Evolutionary conservation across 2,888 invertebrate genomes (phyloP), one percentile per base, ranked within the genome.

Genomic region (Seladonia tumulorum): DNA sequence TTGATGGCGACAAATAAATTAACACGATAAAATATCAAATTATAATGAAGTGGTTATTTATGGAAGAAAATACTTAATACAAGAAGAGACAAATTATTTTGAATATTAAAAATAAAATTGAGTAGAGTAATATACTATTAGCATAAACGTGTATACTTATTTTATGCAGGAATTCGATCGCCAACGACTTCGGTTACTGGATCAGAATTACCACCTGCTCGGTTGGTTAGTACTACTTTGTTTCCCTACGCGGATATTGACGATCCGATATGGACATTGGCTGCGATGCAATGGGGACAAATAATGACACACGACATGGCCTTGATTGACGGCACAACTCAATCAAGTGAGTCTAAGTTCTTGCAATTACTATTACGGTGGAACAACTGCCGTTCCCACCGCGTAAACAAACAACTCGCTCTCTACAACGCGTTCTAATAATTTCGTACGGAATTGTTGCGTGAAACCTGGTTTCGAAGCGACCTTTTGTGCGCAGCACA

Each of bases 231-330:
- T 88, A 95, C 97, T 71, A 95, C 96, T 0, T 94, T 97, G 14
- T 98, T 97, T 94, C 97, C 97, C 0, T 97, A 98, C 92, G 95
- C 96, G 60, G 96, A 97, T 87, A 94, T 97, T 7, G 96, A 97
- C 8, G 98, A 98, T 95, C 97, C 97, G 0, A 95, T 96, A 85
- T 98, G 96, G 96, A 98, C 97, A 29, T 95, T 98, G 25, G 96
- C 97, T 75, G 96, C 98, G 72, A 97, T 97, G 96, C 97, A 97
- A 91, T 98, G 97, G 96, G 98, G 98, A 0, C 98, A 98, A 95
- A 97, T 98, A 88, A 96, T 98, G 57, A 97, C 97, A 12, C 98
- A 98, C 94, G 98, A 98, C 92, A 97, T 98, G 97, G 97, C 97
- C 35, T 95, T 97, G 92, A 96, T 97, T 49, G 97, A 97, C 77